Evolutionary conservation across 2,888 invertebrate species (phyloP).

Genomic region (Gortyna flavago): DNA sequence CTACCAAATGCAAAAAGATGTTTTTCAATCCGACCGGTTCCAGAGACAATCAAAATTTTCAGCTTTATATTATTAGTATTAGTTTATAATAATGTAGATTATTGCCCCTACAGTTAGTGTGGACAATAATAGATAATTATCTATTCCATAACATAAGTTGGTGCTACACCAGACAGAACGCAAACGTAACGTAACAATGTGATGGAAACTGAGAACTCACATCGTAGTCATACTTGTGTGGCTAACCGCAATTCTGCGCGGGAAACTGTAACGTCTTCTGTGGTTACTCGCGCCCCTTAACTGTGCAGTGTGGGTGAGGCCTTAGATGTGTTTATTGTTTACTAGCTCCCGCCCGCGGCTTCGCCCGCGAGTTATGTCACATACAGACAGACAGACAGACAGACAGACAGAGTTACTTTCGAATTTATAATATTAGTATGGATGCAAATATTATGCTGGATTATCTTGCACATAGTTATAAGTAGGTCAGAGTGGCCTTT

Average conservation of each 20-base stretch:
- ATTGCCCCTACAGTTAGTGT: neutral
- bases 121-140: no score
- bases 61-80: no score
- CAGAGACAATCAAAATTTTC: no score
- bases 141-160: neutral
- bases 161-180: neutral
- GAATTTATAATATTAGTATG: no score
- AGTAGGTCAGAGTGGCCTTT: neutral
- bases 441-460: neutral
- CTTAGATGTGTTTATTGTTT: conserved; percentile 15
- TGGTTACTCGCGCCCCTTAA: conserved; percentile 38
- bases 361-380: no score
- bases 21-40: no score
- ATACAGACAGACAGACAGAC: no score
- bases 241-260: conserved; percentile 53
- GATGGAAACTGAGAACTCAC: conserved; percentile 35
- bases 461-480: neutral
- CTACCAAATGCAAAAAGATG: no score
- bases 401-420: no score
- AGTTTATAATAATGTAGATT: no score
- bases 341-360: no score
- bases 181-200: conserved; percentile 6
- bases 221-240: conserved; percentile 35
- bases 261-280: conserved; percentile 48
- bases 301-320: conserved; percentile 11